These are phyloP conservation scores for Mormyrops boulengeri DNA, from an alignment of 2,797 vertebrate genomes.

Conservation along the genomic window DNA sequence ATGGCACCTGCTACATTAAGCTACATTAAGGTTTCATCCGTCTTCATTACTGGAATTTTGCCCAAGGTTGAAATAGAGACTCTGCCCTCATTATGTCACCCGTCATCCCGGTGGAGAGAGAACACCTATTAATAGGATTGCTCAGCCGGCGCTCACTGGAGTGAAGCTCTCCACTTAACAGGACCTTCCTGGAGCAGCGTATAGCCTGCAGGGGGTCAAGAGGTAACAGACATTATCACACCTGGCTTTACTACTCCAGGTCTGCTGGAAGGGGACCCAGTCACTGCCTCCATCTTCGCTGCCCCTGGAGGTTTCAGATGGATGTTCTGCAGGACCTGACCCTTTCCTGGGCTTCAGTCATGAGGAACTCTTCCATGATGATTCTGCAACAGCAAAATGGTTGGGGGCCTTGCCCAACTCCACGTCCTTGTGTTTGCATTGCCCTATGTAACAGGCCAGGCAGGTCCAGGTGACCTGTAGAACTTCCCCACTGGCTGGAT, in stretches of 20 bases:
- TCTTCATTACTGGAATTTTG: slow-evolving; percentile 99
- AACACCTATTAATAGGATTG: slow-evolving; percentile 70
- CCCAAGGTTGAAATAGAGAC: slow-evolving; percentile 96
- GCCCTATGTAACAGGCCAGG: not conserved
- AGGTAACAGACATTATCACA: not conserved
- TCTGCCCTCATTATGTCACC: slow-evolving; percentile 70
- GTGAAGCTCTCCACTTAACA: slow-evolving; percentile 69
- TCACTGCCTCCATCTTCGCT: not conserved
- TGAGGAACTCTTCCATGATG: not conserved
- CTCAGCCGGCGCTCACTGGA: slow-evolving; percentile 66
- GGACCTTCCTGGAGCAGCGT: slow-evolving; percentile 44
- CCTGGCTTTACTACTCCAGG: not conserved
- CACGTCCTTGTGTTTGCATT: not conserved
- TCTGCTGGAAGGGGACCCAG: not conserved
- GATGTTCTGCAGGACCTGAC: not conserved
- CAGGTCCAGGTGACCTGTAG: not conserved
- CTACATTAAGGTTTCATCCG: slow-evolving; percentile 99
- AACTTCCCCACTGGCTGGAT: not conserved
- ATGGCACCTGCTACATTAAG: slow-evolving; percentile 99
- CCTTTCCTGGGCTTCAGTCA: not conserved
- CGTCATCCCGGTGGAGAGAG: slow-evolving; percentile 61
- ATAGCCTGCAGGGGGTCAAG: not conserved
- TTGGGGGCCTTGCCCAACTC: not conserved
- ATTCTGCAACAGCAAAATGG: not conserved
- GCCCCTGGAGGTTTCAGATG: not conserved